Percentiles rank a stretch among this genome's conserved stretches.
phyloP scores from a whole-genome alignment of 2,888 invertebrate genomes.

The Clusia tigrina region DNA sequence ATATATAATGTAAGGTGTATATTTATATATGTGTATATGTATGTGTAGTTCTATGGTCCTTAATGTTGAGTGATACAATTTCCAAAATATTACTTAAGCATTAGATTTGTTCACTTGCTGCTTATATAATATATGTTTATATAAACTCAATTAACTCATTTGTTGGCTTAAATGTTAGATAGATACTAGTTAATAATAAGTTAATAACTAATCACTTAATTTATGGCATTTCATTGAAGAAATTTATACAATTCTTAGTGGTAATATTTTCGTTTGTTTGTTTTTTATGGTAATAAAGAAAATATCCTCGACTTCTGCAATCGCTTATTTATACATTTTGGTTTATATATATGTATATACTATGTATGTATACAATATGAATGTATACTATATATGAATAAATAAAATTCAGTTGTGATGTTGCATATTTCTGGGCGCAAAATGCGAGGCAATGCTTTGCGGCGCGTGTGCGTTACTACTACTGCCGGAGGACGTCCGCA shows the following conservation, averaged over 20 bases:
- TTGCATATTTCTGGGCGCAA: conserved; percentile 37
- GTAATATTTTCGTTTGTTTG: conserved; percentile 12
- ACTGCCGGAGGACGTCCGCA: conserved; percentile 53
- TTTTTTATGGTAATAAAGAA: conserved; percentile 17
- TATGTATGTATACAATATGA: conserved; percentile 29
- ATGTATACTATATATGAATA: conserved; percentile 22
- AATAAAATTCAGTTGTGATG: conserved; percentile 37
- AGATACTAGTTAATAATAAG: conserved; percentile 12
- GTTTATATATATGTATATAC: background rate
- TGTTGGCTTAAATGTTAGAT: background rate
- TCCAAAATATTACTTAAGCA: too few species aligned
- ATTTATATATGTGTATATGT: too few species aligned
- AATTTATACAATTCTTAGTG: conserved; percentile 46
- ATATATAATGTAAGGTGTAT: too few species aligned
- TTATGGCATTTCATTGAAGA: conserved; percentile 54
- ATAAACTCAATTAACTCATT: background rate
- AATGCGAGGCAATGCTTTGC: conserved; percentile 43
- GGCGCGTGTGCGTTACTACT: conserved; percentile 36
- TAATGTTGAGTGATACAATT: too few species aligned
- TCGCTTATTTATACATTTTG: background rate
- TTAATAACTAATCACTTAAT: conserved; percentile 62
- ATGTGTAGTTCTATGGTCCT: too few species aligned
- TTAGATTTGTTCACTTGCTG: conserved; percentile 2
- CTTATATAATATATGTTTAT: background rate
- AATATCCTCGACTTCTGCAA: background rate